Base-by-base conservation (phyloP, 2,113 vertebrate species). In the Carlito syrichta region DNA sequence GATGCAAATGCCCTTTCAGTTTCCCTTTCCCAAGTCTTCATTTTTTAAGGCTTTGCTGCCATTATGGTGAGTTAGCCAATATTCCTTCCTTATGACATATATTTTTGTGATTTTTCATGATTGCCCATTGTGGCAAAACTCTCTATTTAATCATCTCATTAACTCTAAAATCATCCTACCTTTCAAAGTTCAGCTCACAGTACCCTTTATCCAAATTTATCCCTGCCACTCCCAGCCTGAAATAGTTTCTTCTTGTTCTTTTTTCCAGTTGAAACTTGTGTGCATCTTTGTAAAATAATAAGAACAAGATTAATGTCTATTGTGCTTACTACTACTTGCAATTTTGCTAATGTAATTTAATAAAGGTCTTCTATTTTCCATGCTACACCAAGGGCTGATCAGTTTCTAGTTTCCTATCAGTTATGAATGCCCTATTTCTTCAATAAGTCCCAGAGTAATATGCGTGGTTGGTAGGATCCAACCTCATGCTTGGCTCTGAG, bases 31-130 rank as follows among this genome's bases (percentile, higher is more conserved):
- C 6, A 38, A n/a, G 16, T 5, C 22, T n/a, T 22, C 2, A 6
- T 12, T 6, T 32, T n/a, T 32, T 85, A 66, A 60, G 23, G 17
- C 16, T 88, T 78, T 50, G 14, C n/a, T 77, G 50, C 48, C 35
- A 48, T 71, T 3, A 20, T 16, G 3, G 7, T 58, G 35, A 43
- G 7, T 63, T 63, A 32, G 8, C 79, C 38, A 50, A 27, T 38
- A 5, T 76, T 69, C 19, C 4, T 30, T 40, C 35, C 14, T 5
- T 0, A 5, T 58, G 66, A 38, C 10, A 17, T 5, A 6, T 2
- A 12, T 2, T 38, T 52, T 66, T 91, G 32, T 56, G 52, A 86
- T 58, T 92, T 71, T 22, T 76, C 23, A 4, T 58, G 27, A 76
- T 82, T 40, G 23, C 43, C 54, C n/a, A 35, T 23, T 58, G 91